Base-by-base conservation (phyloP, 2,113 vertebrate genomes). In the Toxotes chatareus region DNA sequence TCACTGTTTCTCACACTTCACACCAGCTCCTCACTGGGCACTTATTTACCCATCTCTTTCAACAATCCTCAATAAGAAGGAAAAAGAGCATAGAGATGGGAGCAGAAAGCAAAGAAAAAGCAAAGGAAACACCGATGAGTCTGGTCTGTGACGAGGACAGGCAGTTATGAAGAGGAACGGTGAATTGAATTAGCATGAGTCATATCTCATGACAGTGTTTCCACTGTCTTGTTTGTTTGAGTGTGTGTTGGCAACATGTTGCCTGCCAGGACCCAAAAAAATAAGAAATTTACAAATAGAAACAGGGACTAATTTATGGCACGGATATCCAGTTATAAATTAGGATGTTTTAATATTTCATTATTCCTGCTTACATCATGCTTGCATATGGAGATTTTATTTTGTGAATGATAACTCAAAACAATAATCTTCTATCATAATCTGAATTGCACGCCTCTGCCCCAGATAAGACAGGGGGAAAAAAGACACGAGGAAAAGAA, bases 151-250 rank as follows among this genome's bases (percentile, higher is more conserved):
- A 77, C 4, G 5, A 21, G 34, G 56, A 44, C 31, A 49, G 42
- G 32, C 19, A 71, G 49, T 66, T 73, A 63, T 46, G 73, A 83
- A 87, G 80, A 85, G 84, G 88, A 90, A 92, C 9, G 7, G n/a
- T 82, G 47, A 89, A 83, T 88, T 49, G 31, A 81, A 77, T 70
- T 67, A 70, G 64, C 44, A 19, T 93, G 92, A 93, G 83, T 93
- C 89, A 90, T 34, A 68, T n/a, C 90, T 60, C 84, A 78, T 93
- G 92, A 93, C 83, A 61, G 40, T 6, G 16, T 56, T 34, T 61
- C 31, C 0, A 12, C 49, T 16, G 46, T 80, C 16, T 44, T 60
- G 38, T 87, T 86, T 91, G 85, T 84, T 69, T 73, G 44, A 40
- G 60, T 69, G 64, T 88, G 64, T 77, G 67, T 76, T 86, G 71